phyloP scores from a whole-genome alignment of 2,113 vertebrate genomes.

The Neolamprologus hecqui region DNA sequence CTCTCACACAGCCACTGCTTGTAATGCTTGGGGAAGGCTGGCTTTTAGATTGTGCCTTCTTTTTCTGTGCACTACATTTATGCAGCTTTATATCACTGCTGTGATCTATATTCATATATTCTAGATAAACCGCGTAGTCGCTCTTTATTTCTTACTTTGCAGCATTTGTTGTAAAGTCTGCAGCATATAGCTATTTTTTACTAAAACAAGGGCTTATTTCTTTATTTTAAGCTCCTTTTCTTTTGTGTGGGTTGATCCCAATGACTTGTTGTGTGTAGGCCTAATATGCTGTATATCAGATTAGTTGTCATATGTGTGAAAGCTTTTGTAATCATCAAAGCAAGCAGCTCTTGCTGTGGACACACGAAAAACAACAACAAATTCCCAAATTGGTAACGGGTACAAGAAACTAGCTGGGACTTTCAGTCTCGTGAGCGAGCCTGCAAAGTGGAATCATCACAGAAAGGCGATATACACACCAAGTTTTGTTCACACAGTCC shows the following conservation, averaged over 20 bases:
- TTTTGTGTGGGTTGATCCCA: neutral
- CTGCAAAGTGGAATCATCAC: neutral
- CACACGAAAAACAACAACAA: neutral
- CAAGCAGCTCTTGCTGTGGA: neutral
- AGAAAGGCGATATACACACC: slow-evolving; percentile 74
- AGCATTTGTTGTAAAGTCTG: neutral
- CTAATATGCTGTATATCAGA: neutral
- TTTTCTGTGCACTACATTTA: neutral
- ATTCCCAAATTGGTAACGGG: neutral
- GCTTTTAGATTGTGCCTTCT: neutral
- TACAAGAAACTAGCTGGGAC: neutral
- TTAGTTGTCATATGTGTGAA: neutral
- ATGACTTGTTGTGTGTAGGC: neutral
- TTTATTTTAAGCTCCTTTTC: slow-evolving; percentile 37
- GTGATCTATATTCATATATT: neutral
- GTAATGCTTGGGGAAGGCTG: neutral
- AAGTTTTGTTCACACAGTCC: slow-evolving; percentile 98
- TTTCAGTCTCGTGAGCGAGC: neutral
- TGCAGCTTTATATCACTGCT: neutral
- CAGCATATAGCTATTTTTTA: neutral
- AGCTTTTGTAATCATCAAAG: neutral
- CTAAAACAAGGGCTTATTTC: slow-evolving; percentile 23
- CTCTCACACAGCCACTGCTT: neutral
- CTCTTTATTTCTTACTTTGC: neutral
- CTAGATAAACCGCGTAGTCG: neutral